Base-by-base conservation (phyloP, 2,888 invertebrate species). In the Leptura quadrifasciata region DNA sequence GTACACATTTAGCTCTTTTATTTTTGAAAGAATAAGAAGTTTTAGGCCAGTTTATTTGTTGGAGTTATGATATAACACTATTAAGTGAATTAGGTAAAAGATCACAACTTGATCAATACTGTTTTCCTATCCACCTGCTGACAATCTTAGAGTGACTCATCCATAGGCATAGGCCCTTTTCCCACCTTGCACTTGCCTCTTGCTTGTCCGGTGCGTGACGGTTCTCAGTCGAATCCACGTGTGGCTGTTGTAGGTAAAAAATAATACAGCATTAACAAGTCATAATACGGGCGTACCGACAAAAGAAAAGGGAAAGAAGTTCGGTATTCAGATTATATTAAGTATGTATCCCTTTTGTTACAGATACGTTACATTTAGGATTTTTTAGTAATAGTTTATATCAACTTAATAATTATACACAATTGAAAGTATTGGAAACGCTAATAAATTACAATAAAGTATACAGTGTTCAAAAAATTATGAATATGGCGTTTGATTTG, bases 171-270 rank as follows among this genome's bases (percentile, higher is more conserved):
- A 73, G 73, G 73, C 73, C 73, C 67, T 73, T 73, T 73, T 73
- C 73, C 73, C 73, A 73, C 73, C 73, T 73, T 73, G 31, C 67
- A 60, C 73, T 71, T 61, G 61, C 21, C 20, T 24, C 71, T 61
- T 27, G 71, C n/a, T 61, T 27, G 61, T 21, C 21, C 57, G 61
- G 71, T 71, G 61, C 47, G 52, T 24, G 61, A 61, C 61, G 52
- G 24, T 35, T 39, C 35, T 63, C 31, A 18, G 63, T 63, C 63
- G 39, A 63, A 63, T n/a, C n/a, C 27, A 60, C 60, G 60, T 27
- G 60, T 27, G 15, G 47, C n/a, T 47, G 47, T n/a, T 47, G 47
- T 27, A 68, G 57, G 68, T 68, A 35, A 55, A 68, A 21, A 68
- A 55, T 10, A 24, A 54, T 54, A 67, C 9, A 27, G 9, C 27